These are phyloP conservation scores for Aleiodes testaceus DNA, from an alignment of 2,888 invertebrate genomes.

Conservation along the genomic window DNA sequence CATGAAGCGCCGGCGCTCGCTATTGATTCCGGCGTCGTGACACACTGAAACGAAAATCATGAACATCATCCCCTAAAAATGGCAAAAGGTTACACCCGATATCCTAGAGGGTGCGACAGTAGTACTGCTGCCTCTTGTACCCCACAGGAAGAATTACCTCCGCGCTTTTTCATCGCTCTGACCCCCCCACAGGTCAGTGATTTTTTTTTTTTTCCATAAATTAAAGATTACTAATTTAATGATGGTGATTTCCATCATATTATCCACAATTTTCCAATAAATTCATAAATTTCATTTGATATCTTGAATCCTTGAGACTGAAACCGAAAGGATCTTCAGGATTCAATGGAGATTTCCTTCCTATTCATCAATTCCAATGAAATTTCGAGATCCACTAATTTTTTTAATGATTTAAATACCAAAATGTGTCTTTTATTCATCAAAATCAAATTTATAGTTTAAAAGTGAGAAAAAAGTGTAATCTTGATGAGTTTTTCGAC, in stretches of 20 bases:
- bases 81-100: constrained; percentile 62
- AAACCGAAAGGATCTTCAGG: too few species aligned
- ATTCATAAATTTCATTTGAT: neutral
- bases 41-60: constrained; percentile 12
- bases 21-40: constrained; percentile 65
- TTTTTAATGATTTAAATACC: neutral
- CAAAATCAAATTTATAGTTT: neutral
- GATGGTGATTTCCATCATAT: constrained; percentile 24
- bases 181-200: constrained; percentile 65
- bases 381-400: neutral
- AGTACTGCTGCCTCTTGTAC: constrained; percentile 65
- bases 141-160: constrained; percentile 60
- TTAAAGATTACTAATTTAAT: constrained; percentile 23
- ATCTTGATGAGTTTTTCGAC: constrained; percentile 40
- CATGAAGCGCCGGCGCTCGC: constrained; percentile 64
- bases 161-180: constrained; percentile 46
- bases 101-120: constrained; percentile 70
- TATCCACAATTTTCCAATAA: neutral
- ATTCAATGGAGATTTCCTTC: too few species aligned
- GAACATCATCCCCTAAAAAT: constrained; percentile 38
- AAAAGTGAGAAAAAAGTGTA: constrained; percentile 6
- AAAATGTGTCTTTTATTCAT: neutral
- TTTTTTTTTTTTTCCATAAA: constrained; percentile 28
- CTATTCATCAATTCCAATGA: neutral
- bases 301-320: neutral